Evolutionary conservation across 2,113 vertebrate genomes (phyloP).

Genomic region (Desmodus rotundus): DNA sequence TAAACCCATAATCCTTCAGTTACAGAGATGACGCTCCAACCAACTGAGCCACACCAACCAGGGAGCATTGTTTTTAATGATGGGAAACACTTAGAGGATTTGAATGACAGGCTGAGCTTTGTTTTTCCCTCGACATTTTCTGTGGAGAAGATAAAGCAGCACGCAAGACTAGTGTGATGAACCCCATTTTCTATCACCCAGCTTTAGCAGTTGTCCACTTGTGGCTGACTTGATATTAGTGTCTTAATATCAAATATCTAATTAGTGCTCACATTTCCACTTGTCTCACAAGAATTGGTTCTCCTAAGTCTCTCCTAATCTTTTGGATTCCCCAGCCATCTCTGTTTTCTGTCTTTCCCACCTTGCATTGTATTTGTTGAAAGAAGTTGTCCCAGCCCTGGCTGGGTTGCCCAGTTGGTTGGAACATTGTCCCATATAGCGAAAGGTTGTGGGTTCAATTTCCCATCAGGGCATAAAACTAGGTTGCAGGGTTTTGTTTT

Average conservation of each 20-base stretch:
- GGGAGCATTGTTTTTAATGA: neutral
- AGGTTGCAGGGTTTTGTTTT: too few species aligned
- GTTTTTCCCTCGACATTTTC: neutral
- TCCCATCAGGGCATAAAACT: too few species aligned
- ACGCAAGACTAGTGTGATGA: rapidly evolving
- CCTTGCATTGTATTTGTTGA: neutral
- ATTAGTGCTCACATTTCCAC: neutral
- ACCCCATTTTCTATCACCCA: rapidly evolving
- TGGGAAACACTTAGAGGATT: neutral
- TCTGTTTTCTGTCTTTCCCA: neutral
- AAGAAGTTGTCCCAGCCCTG: neutral
- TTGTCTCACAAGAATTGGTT: neutral
- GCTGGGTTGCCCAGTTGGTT: too few species aligned
- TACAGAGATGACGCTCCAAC: too few species aligned
- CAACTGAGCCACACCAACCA: too few species aligned
- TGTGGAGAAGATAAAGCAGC: neutral
- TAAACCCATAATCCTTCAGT: too few species aligned
- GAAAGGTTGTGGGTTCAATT: too few species aligned
- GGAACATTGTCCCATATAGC: too few species aligned
- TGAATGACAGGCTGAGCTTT: neutral
- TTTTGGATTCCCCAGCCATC: neutral
- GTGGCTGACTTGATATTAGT: neutral
- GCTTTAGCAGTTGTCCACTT: neutral
- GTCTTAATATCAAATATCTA: neutral
- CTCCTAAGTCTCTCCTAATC: neutral